Base-by-base conservation (phyloP, 2,797 vertebrate genomes). In the Trachurus trachurus region DNA sequence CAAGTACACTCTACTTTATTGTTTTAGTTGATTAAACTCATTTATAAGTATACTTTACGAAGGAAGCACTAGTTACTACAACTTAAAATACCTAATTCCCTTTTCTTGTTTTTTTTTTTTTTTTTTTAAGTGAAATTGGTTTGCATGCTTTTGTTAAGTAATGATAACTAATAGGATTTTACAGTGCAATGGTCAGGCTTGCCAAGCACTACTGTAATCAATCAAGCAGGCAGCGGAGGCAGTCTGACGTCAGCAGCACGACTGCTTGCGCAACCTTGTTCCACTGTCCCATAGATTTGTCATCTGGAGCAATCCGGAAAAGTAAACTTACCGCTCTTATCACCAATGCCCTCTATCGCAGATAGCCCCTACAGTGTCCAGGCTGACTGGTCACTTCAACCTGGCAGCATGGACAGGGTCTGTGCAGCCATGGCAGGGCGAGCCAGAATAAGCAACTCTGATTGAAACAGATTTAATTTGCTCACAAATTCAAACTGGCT, bases 261-360 rank as follows among this genome's bases (percentile, higher is more conserved):
- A 78, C 83, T 73, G 78, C 90, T 92, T 95, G 88, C 90, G 87
- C 73, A 94, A 92, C 85, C 69, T 57, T 11, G 26, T 61, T 87
- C 80, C 57, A 37, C 64, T 26, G 71, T 90, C 88, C 85, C 77
- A 87, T 82, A 88, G 91, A 87, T 88, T 88, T 87, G 85, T 89
- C 85, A 86, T 82, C 73, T 64, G 71, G 57, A 80, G 75, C 81
- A 76, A 87, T 87, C 82, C 9, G 73, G 82, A 89, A 92, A 94
- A 93, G 90, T 80, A 88, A 87, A 89, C 76, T 65, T 52, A 57
- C 67, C 56, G 89, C 60, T 89, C 83, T 91, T 94, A 94, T 95
- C 90, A 21, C 67, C 22, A n/a, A 21, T 71, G 80, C 37, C 29
- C 68, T 78, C 53, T 60, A 58, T 68, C 52, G 13, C 62, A 61